Percentiles rank a stretch among this genome's conserved stretches.
These are phyloP conservation scores for Apocheima hispidaria DNA, from an alignment of 2,888 invertebrate species.

Conservation along the genomic window DNA sequence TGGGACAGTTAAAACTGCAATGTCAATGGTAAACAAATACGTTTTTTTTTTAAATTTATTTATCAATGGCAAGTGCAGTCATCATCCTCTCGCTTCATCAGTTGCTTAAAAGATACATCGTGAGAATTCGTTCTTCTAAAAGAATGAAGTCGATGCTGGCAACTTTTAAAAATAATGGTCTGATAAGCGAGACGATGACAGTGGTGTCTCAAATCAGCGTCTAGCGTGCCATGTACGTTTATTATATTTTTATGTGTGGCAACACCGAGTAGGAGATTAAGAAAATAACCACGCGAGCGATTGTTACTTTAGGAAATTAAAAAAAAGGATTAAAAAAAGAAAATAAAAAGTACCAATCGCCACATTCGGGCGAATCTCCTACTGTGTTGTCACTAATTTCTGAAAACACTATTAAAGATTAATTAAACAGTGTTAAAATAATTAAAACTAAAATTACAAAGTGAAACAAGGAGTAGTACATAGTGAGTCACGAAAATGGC, in stretches of 20 bases:
- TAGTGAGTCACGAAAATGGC: constrained; percentile 30
- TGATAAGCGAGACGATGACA: constrained; percentile 78
- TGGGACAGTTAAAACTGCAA: constrained; percentile 70
- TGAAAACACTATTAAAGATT: constrained; percentile 60
- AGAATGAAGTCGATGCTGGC: constrained; percentile 43
- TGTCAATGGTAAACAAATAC: constrained; percentile 64
- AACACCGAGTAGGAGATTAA: constrained; percentile 76
- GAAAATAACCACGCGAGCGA: constrained; percentile 63
- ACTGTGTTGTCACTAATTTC: constrained; percentile 79
- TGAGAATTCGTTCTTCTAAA: constrained; percentile 47
- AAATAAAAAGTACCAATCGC: constrained; percentile 71
- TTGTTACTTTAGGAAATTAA: constrained; percentile 70
- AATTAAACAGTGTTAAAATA: constrained; percentile 24
- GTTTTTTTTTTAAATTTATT: constrained; percentile 52
- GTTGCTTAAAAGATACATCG: constrained; percentile 47
- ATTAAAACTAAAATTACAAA: constrained; percentile 18
- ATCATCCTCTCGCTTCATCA: constrained; percentile 78
- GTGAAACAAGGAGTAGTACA: constrained; percentile 9
- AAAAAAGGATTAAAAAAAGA: constrained; percentile 39
- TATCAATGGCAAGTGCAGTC: constrained; percentile 66
- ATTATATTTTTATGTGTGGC: constrained; percentile 70
- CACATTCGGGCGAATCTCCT: constrained; percentile 75
- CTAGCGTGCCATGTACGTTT: constrained; percentile 81
- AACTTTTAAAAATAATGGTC: constrained; percentile 44
- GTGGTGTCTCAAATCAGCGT: constrained; percentile 85